Evolutionary conservation across 2,113 vertebrate genomes (phyloP), one percentile per base, ranked within the genome.

Genomic region (Chlorocebus sabaeus): DNA sequence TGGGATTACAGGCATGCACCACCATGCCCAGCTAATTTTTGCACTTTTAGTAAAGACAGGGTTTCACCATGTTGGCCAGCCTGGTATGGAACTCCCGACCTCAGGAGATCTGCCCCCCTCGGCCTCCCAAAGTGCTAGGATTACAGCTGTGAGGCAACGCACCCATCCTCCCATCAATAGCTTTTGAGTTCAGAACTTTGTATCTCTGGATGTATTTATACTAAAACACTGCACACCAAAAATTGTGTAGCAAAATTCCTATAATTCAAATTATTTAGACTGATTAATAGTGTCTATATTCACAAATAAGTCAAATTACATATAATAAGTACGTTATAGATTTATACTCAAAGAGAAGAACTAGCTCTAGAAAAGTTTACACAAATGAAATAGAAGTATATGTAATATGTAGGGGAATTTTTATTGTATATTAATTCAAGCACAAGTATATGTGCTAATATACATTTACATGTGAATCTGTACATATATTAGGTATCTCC

Each of bases 271-370:
- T 80, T 68, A 89, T 67, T 85, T 81, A 90, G 59, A 32, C 35
- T 91, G 45, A 95, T 87, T 75, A 92, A 64, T 50, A 59, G 10
- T 89, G 17, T n/a, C 45, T 80, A 57, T 57, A 93, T 43, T 81
- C n/a, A 88, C 38, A 85, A 92, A 68, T 72, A 89, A 84, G 14
- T 86, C 45, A 93, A 87, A 89, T 45, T 87, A 94, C 89, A 48
- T 78, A 57, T 89, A 72, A 59, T 52, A 89, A 92, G 35, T 76
- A 8, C 43, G 93, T 84, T 50, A 48, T 35, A 79, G n/a, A 95
- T 48, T 87, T 92, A 92, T 76, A 81, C 7, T 72, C 52, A 87
- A 85, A 83, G 25, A 64, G 79, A 96, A 92, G 23, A 93, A 80
- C 73, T 50, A 82, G 18, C 23, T 94, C 27, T 78, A 9, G 2